These are phyloP conservation scores for Campopleginae sp. DNA, from an alignment of 2,888 invertebrate genomes.

Conservation along the genomic window DNA sequence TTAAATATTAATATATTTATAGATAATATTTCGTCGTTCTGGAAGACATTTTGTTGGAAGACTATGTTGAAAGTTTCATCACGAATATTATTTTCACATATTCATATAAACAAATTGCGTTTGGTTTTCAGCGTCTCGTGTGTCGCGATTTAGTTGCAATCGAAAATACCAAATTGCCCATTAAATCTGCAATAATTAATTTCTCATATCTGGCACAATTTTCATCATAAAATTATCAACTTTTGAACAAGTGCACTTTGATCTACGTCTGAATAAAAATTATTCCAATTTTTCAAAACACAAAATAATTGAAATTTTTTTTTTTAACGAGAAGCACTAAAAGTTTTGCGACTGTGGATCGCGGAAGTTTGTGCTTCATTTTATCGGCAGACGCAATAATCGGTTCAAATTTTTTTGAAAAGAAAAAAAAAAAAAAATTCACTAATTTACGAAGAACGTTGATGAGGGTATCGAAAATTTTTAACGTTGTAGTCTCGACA, in stretches of 20 bases:
- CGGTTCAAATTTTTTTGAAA: neutral
- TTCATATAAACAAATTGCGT: constrained; percentile 11
- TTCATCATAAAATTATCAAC: neutral
- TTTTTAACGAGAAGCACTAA: neutral
- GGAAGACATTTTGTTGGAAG: constrained; percentile 81
- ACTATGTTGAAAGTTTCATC: constrained; percentile 75
- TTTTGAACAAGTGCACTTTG: constrained; percentile 31
- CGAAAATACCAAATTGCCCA: neutral
- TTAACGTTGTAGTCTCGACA: neutral
- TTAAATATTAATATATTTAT: constrained; percentile 60
- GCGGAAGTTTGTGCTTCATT: constrained; percentile 17
- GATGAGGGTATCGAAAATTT: neutral
- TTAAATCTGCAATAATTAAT: neutral
- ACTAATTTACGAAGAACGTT: neutral
- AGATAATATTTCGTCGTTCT: constrained; percentile 70
- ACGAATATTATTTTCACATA: constrained; percentile 61
- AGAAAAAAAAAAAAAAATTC: too few species aligned
- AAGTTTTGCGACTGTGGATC: neutral
- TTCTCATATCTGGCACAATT: neutral
- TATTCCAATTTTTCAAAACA: too few species aligned
- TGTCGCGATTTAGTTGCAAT: neutral
- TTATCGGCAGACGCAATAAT: neutral
- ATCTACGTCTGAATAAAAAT: constrained; percentile 12
- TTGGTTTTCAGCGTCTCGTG: neutral
- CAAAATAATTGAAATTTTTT: neutral